Evolutionary conservation across 2,113 vertebrate genomes (phyloP), one percentile per base, ranked within the genome.

Genomic region (Greenwoodochromis staneri): DNA sequence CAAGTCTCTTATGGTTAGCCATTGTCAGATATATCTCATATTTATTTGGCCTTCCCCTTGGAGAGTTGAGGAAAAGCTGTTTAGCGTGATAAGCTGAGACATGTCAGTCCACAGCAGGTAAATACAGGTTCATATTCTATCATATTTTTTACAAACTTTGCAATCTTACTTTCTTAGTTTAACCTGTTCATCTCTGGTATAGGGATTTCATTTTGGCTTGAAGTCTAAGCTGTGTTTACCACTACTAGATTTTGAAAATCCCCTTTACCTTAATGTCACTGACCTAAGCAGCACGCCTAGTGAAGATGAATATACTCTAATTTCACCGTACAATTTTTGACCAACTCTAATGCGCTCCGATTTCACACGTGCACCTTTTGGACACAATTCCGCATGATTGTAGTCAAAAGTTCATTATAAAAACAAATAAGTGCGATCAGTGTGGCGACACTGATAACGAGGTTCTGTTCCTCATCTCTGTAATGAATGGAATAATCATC

Each of bases 401-500:
- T 66, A 57, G 88, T 90, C 81, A 83, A 36, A 91, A 80, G 91
- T 82, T 85, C 40, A 88, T 94, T 82, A 81, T 13, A 71, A 29
- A 86, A 83, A 87, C 81, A 86, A 89, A 91, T 69, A 71, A 42
- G 90, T 82, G 61, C 38, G 83, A 87, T 88, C 29, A 51, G 42
- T 34, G 85, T 21, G 61, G 87, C 51, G 83, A 69, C 90, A 9
- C 92, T 49, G 92, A 92, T 88, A 92, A 87, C 83, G 31, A 91
- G 85, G 81, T 57, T 88, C 53, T 85, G 57, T 54, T 86, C 78
- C 88, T 82, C 88, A n/a, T 92, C 86, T 78, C 78, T 2, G 5
- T 93, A 92, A 91, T 93, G 91, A 93, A 92, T 81, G 66, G 85
- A 87, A 88, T 89, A 88, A 94, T 94, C 92, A 91, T 83, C 85